Conservation (phyloP, 1,140 invertebrate genomes). For the Camponotus vicinus region DNA sequence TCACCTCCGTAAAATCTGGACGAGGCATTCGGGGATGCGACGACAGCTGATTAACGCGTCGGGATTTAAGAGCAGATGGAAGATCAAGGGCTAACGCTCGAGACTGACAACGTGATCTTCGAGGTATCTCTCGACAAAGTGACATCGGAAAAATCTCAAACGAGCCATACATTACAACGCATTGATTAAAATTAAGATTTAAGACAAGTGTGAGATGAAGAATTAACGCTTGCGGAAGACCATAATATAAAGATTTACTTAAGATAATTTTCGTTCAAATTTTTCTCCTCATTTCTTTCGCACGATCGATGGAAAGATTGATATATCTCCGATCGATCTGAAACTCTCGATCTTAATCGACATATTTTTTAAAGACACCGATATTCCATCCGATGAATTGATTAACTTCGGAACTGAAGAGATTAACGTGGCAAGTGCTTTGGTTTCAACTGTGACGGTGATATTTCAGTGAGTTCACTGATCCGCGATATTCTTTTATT, state of each 20-base stretch:
- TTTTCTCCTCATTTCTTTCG: not conserved
- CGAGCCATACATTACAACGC: not conserved
- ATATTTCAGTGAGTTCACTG: not conserved
- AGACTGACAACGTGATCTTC: slow-evolving; percentile 36
- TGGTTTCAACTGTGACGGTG: not conserved
- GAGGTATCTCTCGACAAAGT: slow-evolving; percentile 34
- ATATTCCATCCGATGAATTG: not conserved
- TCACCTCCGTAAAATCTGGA: slow-evolving; percentile 27
- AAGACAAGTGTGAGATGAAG: not conserved
- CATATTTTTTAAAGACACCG: not conserved
- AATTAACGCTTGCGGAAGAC: not conserved
- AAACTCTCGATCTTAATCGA: slow-evolving; percentile 2
- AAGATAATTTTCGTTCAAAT: not conserved
- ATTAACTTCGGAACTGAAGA: slow-evolving; percentile 2
- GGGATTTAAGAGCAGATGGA: slow-evolving; percentile 52
- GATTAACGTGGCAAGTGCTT: slow-evolving; percentile 34
- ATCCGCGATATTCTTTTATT: slow-evolving; percentile 6
- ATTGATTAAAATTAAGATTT: not conserved
- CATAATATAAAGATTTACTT: not conserved
- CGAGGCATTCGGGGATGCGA: slow-evolving; percentile 47
- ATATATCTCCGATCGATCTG: not conserved
- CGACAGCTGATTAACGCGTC: slow-evolving; percentile 58
- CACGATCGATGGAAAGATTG: not conserved
- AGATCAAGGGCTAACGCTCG: slow-evolving; percentile 44
- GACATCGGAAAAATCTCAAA: not conserved